Base-by-base conservation (phyloP, 2,888 invertebrate genomes). In the Argyresthia goedartella region DNA sequence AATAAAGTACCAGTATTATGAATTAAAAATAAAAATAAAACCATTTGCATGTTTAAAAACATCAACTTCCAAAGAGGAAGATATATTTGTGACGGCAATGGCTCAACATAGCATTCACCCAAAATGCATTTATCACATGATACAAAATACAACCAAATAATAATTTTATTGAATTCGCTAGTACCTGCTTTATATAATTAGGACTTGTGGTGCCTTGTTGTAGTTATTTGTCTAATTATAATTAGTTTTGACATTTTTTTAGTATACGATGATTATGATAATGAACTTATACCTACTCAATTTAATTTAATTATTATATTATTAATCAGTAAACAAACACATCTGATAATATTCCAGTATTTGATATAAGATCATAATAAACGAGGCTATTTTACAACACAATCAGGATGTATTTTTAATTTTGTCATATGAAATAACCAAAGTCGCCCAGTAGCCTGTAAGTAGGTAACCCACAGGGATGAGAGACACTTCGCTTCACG, bases 361-460 rank as follows among this genome's bases (percentile, higher is more conserved):
- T 48, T 43, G 25, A 14, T 34, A 39, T 46, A 25, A 25, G 8
- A 4, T 42, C 42, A 39, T 14, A 60, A 57, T 63, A 63, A 61
- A 63, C 51, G 61, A 59, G 59, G 59, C 59, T 60, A 52, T 53
- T 50, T 53, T 50, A 39, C n/a, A 39, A 11, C 25, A 25, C 25
- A 25, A 25, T 25, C 25, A 25, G n/a, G n/a, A n/a, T 6, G 25
- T 25, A 25, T 25, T 25, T 25, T 25, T 2, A 25, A 25, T 25
- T 25, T 25, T 4, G 6, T 25, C 25, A 6, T 25, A 6, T 25
- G 25, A 25, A 25, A 25, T 25, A 25, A 25, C 6, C 3, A 6
- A 25, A 25, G 25, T 25, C 6, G 25, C 25, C 6, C 3, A 4
- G 25, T 25, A 25, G 25, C n/a, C n/a, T n/a, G n/a, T n/a, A n/a